phyloP scores from a whole-genome alignment of 2,888 invertebrate genomes.

The Agonopterix heracliana region DNA sequence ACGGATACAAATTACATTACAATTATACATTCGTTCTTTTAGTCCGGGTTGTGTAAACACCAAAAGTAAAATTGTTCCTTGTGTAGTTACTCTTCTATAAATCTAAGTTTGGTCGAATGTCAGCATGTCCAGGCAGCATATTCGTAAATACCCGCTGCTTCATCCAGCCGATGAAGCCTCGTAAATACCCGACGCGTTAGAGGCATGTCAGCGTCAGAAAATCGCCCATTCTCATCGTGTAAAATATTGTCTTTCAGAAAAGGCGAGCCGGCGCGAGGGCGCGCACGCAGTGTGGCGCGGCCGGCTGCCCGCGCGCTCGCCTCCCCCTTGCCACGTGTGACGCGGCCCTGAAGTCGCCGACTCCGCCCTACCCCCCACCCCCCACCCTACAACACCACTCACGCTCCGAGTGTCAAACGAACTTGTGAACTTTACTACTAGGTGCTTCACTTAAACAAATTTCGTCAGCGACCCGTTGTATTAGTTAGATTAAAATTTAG shows the following conservation, averaged over 20 bases:
- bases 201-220: too few relatives aligned
- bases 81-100: too few relatives aligned
- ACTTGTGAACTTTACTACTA: constrained; percentile 29
- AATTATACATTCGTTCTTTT: too few relatives aligned
- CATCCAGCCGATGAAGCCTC: too few relatives aligned
- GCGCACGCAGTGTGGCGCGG: constrained; percentile 53
- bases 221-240: not conserved
- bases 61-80: too few relatives aligned
- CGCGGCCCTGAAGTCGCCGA: constrained; percentile 17
- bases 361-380: constrained; percentile 10
- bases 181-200: too few relatives aligned
- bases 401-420: constrained; percentile 20
- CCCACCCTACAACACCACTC: constrained; percentile 18
- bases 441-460: constrained; percentile 31
- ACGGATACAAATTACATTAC: too few relatives aligned
- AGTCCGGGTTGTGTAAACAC: too few relatives aligned
- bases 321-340: constrained; percentile 58
- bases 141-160: too few relatives aligned
- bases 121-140: too few relatives aligned
- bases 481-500: constrained; percentile 34
- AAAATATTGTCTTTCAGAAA: constrained; percentile 43
- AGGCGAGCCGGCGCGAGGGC: constrained; percentile 49
- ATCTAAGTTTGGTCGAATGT: too few relatives aligned
- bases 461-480: constrained; percentile 23
- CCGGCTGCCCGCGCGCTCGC: constrained; percentile 55